Evolutionary conservation across 2,888 invertebrate genomes (phyloP), one percentile per base, ranked within the genome.

Genomic region (Hipparchia semele): DNA sequence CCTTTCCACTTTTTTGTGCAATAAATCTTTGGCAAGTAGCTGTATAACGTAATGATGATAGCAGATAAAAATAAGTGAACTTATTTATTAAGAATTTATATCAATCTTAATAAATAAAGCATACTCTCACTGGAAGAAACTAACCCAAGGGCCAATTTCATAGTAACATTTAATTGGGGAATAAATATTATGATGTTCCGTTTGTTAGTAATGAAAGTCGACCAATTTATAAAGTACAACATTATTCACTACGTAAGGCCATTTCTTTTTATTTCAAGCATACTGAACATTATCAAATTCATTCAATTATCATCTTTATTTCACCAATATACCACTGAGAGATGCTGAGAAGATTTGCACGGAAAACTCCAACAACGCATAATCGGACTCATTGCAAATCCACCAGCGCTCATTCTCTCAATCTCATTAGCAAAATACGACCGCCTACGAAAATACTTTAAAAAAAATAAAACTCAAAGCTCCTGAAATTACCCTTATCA

Each of bases 1-100:
- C 51, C 10, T 72, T 68, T 72, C 54, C 68, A 33, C 53, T 67
- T 74, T 71, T 71, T 71, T 71, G 64, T 33, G 72, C 49, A 59
- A 74, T 72, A 72, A 72, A 70, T 72, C 61, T 68, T 13, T 8
- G 33, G 67, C n/a, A 23, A 58, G 39, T 51, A 13, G 61, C 49
- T 64, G 49, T 68, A 68, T 68, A 46, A 61, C n/a, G 39, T 64
- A 68, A 68, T 72, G 61, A 68, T 68, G 68, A 72, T 64, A 58
- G 33, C n/a, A 64, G 68, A 72, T 58, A 68, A 51, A 68, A 64
- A 62, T 62, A 70, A 70, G 58, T 58, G n/a, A 59, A 49, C 59
- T 39, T 53, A 69, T 69, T 65, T 46, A 71, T 68, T 61, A 58
- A 33, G 33, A 53, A 33, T 9, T 23, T 1, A 39, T 2, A 39